These are phyloP conservation scores for Tribolium madens DNA, from an alignment of 1,140 invertebrate species.

Conservation along the genomic window DNA sequence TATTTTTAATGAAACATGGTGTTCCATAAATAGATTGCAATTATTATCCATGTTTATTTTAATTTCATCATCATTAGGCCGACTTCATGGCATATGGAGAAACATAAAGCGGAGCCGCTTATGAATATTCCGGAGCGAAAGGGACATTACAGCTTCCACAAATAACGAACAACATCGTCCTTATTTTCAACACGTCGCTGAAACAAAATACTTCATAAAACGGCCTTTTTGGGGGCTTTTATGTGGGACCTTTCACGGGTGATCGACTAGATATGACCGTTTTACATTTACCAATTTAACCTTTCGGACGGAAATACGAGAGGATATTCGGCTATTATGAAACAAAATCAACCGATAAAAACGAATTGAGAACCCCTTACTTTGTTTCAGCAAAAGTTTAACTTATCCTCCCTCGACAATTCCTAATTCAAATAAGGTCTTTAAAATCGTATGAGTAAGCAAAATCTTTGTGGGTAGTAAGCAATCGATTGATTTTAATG, in stretches of 20 bases:
- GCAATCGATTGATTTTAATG: slow-evolving; percentile 4
- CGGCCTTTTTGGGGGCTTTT: not conserved
- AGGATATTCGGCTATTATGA: slow-evolving; percentile 19
- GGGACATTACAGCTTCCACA: slow-evolving; percentile 7
- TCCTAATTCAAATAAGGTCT: not conserved
- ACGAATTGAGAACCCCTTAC: not conserved
- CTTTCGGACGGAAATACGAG: slow-evolving; percentile 13
- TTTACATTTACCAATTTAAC: slow-evolving; percentile 29
- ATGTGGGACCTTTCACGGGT: slow-evolving; percentile 30
- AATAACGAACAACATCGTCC: slow-evolving; percentile 2
- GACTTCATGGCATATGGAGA: slow-evolving; percentile 31
- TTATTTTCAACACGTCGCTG: slow-evolving; percentile 10
- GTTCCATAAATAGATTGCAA: slow-evolving; percentile 37
- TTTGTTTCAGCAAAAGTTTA: not conserved
- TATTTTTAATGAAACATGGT: slow-evolving; percentile 39
- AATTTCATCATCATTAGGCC: slow-evolving; percentile 35
- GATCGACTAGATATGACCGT: slow-evolving; percentile 16
- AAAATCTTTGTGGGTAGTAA: not conserved
- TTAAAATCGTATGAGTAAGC: not conserved
- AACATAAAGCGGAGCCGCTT: slow-evolving; percentile 29
- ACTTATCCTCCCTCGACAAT: not conserved
- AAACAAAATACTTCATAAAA: slow-evolving; percentile 30
- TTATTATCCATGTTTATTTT: slow-evolving; percentile 38
- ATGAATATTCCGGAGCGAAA: slow-evolving; percentile 30
- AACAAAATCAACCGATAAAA: slow-evolving; percentile 2